Base-by-base conservation (phyloP, 2,113 vertebrate genomes). In the Ptyas mucosa region DNA sequence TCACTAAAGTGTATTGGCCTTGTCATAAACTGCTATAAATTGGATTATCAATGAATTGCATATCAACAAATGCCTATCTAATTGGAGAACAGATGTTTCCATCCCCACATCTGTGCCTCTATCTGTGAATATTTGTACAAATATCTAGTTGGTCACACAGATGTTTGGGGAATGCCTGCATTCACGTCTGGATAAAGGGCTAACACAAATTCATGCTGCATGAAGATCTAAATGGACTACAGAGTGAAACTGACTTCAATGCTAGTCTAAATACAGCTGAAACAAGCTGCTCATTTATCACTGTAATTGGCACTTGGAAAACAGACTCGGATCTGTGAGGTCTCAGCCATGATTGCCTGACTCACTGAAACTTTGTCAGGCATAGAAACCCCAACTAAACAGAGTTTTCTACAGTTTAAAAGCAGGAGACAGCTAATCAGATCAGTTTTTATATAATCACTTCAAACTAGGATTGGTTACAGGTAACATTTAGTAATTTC, bases 31-130 rank as follows among this genome's bases (percentile, higher is more conserved):
- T n/a, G 90, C 64, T 1, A 24, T 34, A 0, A 26, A 91, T 49
- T 0, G 55, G 55, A 26, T 0, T 12, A 0, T 21, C 93, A 92
- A 26, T 23, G 95, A 26, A 21, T 93, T 93, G 29, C 89, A 8
- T 92, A 92, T 92, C 91, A 51, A 61, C 52, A 75, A 88, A 88
- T 86, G 89, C 49, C 23, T 90, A 49, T 61, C 92, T 85, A 90
- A 94, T 90, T 93, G 54, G 85, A 93, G 94, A 95, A 51, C 94
- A 95, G 96, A 95, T 95, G 96, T 0, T 89, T 92, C 54, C 85
- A 8, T 85, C 94, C 91, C 81, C 94, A 91, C 0, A 88, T 92
- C 91, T 89, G 8, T 1, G 43, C 58, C 87, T 58, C 91, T 57
- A 6, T 93, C 94, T 34, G 0, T 1, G 61, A 86, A 9, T 0